phyloP scores from a whole-genome alignment of 92 coral and sea anemone species.

The Porites cylindrica region DNA sequence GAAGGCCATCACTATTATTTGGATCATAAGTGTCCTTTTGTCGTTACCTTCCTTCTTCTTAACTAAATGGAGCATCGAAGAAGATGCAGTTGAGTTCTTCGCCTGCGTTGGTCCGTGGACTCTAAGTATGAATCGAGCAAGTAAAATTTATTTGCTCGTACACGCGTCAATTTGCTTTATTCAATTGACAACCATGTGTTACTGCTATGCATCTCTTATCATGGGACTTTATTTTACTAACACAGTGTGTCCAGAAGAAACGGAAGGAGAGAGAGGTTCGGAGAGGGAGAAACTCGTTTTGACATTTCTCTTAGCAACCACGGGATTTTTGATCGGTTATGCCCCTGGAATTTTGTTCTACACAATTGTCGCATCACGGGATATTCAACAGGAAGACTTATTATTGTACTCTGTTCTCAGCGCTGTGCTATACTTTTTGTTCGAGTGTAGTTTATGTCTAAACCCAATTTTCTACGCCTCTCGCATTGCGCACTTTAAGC shows the following conservation, averaged over 20 bases:
- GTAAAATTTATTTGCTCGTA: background rate
- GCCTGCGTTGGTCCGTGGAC: background rate
- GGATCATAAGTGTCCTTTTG: background rate
- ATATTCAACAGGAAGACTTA: background rate
- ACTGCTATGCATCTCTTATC: slow-evolving; percentile 14
- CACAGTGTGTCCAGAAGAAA: background rate
- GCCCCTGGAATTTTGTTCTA: background rate
- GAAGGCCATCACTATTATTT: background rate
- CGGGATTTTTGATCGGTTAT: background rate
- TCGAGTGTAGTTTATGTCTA: background rate
- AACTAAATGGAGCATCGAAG: background rate
- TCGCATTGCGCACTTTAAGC: background rate
- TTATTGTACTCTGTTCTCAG: background rate
- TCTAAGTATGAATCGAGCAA: background rate
- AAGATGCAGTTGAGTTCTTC: background rate
- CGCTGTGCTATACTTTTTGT: background rate
- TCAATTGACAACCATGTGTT: background rate
- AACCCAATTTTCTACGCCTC: background rate
- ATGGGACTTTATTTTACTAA: slow-evolving; percentile 6
- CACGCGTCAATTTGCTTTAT: background rate
- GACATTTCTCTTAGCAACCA: slow-evolving; percentile 6
- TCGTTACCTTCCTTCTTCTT: background rate
- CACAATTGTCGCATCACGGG: background rate
- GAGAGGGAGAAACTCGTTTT: background rate
- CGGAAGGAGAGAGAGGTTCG: background rate